Evolutionary conservation across 2,113 vertebrate species (phyloP).

Genomic region (Pituophis catenifer): DNA sequence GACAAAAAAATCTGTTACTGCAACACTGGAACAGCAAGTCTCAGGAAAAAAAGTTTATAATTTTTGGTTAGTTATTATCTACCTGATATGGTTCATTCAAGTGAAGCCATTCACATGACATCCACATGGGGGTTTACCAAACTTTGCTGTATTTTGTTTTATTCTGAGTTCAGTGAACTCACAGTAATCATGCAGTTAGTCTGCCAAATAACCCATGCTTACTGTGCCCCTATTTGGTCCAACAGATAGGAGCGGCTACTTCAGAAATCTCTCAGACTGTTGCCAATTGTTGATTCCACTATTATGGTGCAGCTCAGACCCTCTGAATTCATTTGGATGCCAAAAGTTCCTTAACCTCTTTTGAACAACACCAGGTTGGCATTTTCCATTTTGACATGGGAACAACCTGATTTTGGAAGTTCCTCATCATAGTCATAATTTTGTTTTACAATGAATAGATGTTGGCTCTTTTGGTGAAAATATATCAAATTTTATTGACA

Average conservation of each 20-base stretch:
- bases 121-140: background rate
- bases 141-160: background rate
- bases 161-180: background rate
- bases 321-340: background rate
- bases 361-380: background rate
- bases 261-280: background rate
- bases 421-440: background rate
- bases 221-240: background rate
- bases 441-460: background rate
- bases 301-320: background rate
- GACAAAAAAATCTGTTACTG: slow-evolving; percentile 12
- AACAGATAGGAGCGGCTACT: background rate
- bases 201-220: background rate
- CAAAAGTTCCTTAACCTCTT: background rate
- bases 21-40: slow-evolving; percentile 18
- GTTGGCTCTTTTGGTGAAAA: background rate
- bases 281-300: background rate
- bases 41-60: slow-evolving; percentile 26
- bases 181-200: background rate
- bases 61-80: slow-evolving; percentile 23
- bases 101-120: background rate
- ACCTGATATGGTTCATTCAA: slow-evolving; percentile 8
- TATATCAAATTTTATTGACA: background rate
- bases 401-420: background rate
- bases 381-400: background rate